Evolutionary conservation across 2,888 invertebrate genomes (phyloP).

Genomic region (Muscina levida): DNA sequence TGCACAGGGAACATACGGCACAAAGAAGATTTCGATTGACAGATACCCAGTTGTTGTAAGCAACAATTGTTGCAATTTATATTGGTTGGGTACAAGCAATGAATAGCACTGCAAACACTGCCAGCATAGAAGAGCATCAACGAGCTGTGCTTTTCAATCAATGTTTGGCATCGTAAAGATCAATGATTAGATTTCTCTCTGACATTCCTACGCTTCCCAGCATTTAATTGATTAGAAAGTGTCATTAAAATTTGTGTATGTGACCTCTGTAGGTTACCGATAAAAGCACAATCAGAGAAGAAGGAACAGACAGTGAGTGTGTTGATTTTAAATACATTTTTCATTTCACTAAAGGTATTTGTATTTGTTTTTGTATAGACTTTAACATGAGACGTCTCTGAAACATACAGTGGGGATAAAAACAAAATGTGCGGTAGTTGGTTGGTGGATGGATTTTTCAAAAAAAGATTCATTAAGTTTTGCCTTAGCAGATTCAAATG

Average conservation of each 20-base stretch:
- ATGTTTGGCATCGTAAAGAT: conserved; percentile 25
- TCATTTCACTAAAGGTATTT: not conserved
- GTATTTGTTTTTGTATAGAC: not conserved
- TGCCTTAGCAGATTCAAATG: no score
- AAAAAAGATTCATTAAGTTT: no score
- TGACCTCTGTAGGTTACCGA: not conserved
- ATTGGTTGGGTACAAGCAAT: conserved; percentile 16
- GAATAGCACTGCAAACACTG: no score
- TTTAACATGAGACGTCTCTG: not conserved
- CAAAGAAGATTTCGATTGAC: conserved; percentile 37
- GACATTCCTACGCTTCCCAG: conserved; percentile 17
- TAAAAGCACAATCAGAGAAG: not conserved
- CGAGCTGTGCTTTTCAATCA: conserved; percentile 27
- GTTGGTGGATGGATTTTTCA: not conserved
- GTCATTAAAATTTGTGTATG: conserved; percentile 26
- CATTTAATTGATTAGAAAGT: conserved; percentile 40
- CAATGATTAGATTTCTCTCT: conserved; percentile 29
- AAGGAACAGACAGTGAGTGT: not conserved
- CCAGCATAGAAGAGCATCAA: not conserved
- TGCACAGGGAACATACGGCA: no score
- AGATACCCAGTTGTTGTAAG: conserved; percentile 46
- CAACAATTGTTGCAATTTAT: conserved; percentile 55
- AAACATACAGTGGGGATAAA: no score
- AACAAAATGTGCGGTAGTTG: not conserved
- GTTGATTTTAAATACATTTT: not conserved